Evolutionary conservation across 2,888 invertebrate species (phyloP).

Genomic region (Hesperia comma): DNA sequence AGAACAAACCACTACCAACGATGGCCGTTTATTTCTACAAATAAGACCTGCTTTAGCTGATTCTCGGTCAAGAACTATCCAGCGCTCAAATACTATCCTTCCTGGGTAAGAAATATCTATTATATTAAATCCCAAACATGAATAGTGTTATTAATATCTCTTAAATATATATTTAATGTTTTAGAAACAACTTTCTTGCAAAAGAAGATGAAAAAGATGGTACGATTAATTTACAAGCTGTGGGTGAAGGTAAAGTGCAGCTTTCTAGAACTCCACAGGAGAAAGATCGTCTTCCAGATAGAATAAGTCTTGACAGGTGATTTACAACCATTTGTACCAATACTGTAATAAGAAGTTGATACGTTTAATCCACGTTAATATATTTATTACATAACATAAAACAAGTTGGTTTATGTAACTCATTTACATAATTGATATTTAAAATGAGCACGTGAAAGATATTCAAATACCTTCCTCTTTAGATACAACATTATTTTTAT

Average conservation of each 20-base stretch:
- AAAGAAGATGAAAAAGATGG: conserved; percentile 72
- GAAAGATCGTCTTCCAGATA: conserved; percentile 92
- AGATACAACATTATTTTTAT: no score
- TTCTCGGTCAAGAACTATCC: conserved; percentile 58
- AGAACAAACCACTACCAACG: conserved; percentile 65
- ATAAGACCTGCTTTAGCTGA: conserved; percentile 77
- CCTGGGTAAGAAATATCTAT: conserved; percentile 56
- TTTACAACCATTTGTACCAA: no score
- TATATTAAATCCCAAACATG: not conserved
- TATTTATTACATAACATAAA: not conserved
- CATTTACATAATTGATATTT: not conserved
- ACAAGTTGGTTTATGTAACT: no score
- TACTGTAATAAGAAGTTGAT: no score
- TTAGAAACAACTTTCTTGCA: conserved; percentile 25
- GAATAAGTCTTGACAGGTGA: conserved; percentile 93
- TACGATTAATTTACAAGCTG: conserved; percentile 80
- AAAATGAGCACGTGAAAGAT: not conserved
- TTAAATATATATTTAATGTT: not conserved
- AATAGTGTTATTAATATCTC: not conserved
- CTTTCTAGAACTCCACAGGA: conserved; percentile 89
- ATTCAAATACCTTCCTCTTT: not conserved
- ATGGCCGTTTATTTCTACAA: conserved; percentile 73
- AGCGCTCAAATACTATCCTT: conserved; percentile 81
- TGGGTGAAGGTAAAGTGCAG: conserved; percentile 87
- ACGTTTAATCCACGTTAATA: not conserved